Evolutionary conservation across 2,113 vertebrate genomes (phyloP), one percentile per base, ranked within the genome.

Genomic region (Pelecanoides urinatrix): DNA sequence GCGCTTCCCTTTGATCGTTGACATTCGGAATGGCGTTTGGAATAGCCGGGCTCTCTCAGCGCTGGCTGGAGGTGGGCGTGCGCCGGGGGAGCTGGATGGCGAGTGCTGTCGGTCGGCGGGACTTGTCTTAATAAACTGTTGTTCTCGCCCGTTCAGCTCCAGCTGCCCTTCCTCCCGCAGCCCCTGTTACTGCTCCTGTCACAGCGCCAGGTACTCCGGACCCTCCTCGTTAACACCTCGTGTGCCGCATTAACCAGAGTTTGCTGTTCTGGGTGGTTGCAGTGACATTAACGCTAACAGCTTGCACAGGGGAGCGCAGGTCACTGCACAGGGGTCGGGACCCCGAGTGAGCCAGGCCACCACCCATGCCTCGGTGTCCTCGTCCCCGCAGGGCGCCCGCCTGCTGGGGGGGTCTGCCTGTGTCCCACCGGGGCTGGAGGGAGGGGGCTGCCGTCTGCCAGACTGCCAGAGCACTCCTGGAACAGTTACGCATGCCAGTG

Each of bases 141-240:
- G 50, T 94, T 95, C 81, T 96, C 42, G 6, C 81, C 76, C 0
- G 25, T 93, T 65, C 91, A 94, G 95, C 88, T 97, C 62, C 96
- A 45, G 89, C 87, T 59, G 50, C 72, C 63, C 73, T 93, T 75
- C 32, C 72, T 75, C 74, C 83, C 15, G 36, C 95, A 66, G 90
- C 89, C 80, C 93, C 85, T 7, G 71, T 53, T 78, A 25, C 92
- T 72, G 67, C 89, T 71, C 75, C 92, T 27, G 63, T 42, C 16
- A 22, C 81, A 63, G 82, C 30, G 16, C 68, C 96, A 97, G 96
- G 97, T 97, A 97, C 92, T 88, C 22, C 9, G 15, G 34, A 16
- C 53, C 49, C 34, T 55, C 44, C 79, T 63, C 6, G 3, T 55
- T 95, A 94, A 94, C 74, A 47, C 81, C 72, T n/a, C 10, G 85